These are phyloP conservation scores for Cossypha niveicapilla DNA, from an alignment of 2,797 vertebrate species.

Conservation along the genomic window DNA sequence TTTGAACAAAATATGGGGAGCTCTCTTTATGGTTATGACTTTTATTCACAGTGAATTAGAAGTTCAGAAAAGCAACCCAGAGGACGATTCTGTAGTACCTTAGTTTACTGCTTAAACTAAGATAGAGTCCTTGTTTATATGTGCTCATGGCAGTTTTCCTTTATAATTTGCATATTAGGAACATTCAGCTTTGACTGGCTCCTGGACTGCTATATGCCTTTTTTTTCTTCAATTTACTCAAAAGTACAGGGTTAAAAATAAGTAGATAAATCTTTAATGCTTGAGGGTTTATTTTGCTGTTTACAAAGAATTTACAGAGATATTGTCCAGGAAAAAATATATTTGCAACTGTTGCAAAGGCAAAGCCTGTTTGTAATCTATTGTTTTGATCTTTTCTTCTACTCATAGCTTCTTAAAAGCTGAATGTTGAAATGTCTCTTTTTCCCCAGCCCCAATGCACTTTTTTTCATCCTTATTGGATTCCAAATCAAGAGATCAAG, in stretches of 20 bases:
- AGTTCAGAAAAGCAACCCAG: background rate
- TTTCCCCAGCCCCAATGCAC: accelerated
- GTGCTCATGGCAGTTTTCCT: background rate
- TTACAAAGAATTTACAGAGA: background rate
- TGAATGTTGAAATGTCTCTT: background rate
- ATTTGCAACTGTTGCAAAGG: background rate
- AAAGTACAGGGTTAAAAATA: background rate
- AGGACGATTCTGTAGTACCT: background rate
- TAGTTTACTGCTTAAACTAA: background rate
- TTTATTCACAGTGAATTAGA: background rate
- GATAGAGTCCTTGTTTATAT: background rate
- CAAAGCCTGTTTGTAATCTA: background rate
- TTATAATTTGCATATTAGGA: background rate
- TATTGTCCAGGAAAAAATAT: accelerated
- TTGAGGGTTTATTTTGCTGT: background rate
- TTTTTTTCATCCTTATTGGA: background rate
- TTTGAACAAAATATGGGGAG: background rate
- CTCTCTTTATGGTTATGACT: background rate
- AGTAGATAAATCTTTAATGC: background rate
- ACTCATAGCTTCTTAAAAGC: background rate
- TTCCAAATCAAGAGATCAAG: background rate
- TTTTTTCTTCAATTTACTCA: background rate
- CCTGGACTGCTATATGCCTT: background rate
- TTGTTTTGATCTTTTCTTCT: background rate
- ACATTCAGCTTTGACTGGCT: background rate